These are phyloP conservation scores for Cryptoblepharus egeriae DNA, from an alignment of 2,797 vertebrate species.

Conservation along the genomic window DNA sequence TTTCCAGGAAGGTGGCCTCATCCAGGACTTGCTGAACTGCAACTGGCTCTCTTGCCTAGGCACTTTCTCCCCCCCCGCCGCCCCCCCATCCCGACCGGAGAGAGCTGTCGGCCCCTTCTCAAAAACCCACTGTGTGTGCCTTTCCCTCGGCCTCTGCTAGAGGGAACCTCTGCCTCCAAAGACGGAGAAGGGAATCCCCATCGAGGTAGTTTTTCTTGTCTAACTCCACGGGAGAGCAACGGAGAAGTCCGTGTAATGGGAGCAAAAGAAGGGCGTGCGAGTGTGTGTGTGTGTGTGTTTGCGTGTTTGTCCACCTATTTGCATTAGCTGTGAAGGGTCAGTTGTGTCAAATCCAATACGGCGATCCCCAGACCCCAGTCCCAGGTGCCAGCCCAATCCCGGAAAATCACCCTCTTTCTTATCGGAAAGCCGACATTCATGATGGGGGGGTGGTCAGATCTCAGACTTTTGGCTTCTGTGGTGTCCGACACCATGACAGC, in stretches of 20 bases:
- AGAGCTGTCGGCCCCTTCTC: not conserved
- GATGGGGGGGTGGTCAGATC: rapidly evolving
- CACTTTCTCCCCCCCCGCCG: not conserved
- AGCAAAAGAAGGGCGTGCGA: no score
- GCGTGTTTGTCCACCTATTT: no score
- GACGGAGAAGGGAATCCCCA: not conserved
- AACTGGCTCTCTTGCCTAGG: not conserved
- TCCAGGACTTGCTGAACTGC: no score
- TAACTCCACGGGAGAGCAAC: no score
- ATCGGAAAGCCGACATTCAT: no score
- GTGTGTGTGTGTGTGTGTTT: no score
- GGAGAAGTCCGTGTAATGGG: no score
- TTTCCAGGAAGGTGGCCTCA: no score
- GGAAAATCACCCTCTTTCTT: no score
- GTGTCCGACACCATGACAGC: no score
- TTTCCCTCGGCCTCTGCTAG: not conserved
- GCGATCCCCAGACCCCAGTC: not conserved
- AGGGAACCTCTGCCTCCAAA: conserved; percentile 24
- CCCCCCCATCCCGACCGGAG: not conserved
- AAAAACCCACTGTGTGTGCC: conserved; percentile 23
- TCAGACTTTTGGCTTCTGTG: no score
- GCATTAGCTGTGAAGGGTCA: not conserved
- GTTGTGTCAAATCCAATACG: not conserved
- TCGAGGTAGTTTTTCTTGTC: not conserved
- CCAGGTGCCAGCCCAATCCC: no score